phyloP scores from a whole-genome alignment of 1,140 invertebrate genomes.

The Periplaneta americana region DNA sequence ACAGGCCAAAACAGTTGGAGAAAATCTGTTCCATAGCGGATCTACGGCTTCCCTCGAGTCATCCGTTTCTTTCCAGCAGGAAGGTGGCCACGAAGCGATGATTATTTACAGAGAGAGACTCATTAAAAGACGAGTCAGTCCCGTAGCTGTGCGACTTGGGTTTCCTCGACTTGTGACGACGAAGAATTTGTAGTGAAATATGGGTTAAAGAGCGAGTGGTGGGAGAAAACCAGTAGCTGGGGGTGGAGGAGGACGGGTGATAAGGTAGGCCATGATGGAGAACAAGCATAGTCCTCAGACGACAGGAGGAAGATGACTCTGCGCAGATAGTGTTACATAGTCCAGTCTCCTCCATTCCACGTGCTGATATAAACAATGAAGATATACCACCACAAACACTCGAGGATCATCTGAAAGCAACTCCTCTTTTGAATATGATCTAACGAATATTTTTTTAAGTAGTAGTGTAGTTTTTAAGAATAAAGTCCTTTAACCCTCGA shows the following conservation, averaged over 20 bases:
- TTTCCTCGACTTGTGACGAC: background rate
- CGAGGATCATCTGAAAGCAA: too few species aligned
- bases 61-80: too few species aligned
- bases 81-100: too few species aligned
- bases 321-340: background rate
- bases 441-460: too few species aligned
- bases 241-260: background rate
- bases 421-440: background rate
- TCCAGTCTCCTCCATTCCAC: background rate
- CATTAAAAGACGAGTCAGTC: background rate
- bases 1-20: too few species aligned
- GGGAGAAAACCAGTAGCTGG: background rate
- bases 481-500: too few species aligned
- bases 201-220: background rate
- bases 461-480: too few species aligned
- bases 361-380: background rate
- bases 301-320: background rate
- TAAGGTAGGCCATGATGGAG: background rate
- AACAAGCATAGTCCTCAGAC: background rate
- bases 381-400: background rate
- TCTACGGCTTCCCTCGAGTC: too few species aligned
- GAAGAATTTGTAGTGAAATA: background rate
- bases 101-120: background rate
- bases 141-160: background rate
- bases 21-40: too few species aligned